These are phyloP conservation scores for Lithophane ornitopus DNA, from an alignment of 2,888 invertebrate genomes.

Conservation along the genomic window DNA sequence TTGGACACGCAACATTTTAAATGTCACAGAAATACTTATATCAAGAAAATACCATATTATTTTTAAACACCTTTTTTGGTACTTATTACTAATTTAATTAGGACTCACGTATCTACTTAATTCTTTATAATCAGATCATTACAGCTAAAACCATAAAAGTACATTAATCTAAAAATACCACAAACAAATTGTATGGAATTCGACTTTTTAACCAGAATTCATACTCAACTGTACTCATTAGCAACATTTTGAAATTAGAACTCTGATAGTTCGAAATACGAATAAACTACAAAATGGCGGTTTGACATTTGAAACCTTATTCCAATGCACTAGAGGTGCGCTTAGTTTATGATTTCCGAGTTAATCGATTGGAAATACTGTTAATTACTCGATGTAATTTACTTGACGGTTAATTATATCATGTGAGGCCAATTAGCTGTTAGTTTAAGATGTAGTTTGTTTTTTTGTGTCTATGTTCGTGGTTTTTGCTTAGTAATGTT, in stretches of 20 bases:
- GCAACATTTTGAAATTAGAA: conserved; percentile 47
- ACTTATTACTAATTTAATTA: conserved; percentile 30
- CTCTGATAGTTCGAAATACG: conserved; percentile 31
- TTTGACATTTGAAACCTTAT: conserved; percentile 42
- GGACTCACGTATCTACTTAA: too few species aligned
- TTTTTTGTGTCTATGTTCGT: conserved; percentile 38
- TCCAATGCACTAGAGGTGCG: conserved; percentile 38
- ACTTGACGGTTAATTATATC: conserved; percentile 58
- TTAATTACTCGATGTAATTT: conserved; percentile 62
- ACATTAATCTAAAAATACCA: conserved; percentile 2
- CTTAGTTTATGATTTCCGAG: conserved; percentile 48
- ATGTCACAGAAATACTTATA: background rate
- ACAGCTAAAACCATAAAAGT: conserved; percentile 4
- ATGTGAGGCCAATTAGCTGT: conserved; percentile 53
- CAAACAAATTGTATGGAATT: conserved; percentile 14
- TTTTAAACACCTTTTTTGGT: conserved; percentile 29
- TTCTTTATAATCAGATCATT: conserved; percentile 17
- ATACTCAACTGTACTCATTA: conserved; percentile 32
- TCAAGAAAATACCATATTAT: conserved; percentile 17
- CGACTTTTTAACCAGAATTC: conserved; percentile 31
- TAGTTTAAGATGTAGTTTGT: conserved; percentile 51
- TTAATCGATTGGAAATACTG: conserved; percentile 62
- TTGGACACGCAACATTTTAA: conserved; percentile 15
- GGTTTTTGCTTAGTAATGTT: conserved; percentile 43
- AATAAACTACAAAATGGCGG: conserved; percentile 39